These are phyloP conservation scores for Cynoglossus semilaevis DNA, from an alignment of 2,113 vertebrate genomes.

Conservation along the genomic window DNA sequence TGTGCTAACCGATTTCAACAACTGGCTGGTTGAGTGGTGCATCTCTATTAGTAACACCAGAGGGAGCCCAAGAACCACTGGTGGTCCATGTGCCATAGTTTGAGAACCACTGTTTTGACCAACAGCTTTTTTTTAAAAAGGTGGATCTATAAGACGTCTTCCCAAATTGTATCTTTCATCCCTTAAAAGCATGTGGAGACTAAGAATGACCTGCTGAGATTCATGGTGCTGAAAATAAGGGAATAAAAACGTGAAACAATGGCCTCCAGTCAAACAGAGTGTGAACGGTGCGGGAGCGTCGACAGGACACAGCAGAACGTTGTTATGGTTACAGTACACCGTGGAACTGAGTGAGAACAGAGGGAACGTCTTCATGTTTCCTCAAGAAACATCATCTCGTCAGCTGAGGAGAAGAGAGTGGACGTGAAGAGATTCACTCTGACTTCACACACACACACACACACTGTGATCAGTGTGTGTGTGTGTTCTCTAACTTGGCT, in stretches of 20 bases:
- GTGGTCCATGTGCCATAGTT: too few relatives aligned
- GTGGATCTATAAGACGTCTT: too few relatives aligned
- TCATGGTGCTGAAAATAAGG: background rate
- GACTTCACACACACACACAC: slow-evolving; percentile 46
- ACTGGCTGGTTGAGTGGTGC: too few relatives aligned
- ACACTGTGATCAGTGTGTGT: slow-evolving; percentile 36
- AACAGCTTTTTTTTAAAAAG: too few relatives aligned
- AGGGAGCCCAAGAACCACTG: too few relatives aligned
- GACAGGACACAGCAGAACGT: slow-evolving; percentile 16
- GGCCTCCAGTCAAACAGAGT: slow-evolving; percentile 12
- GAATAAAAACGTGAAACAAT: slow-evolving; percentile 13
- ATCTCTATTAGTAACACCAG: too few relatives aligned
- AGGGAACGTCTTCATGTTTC: slow-evolving; percentile 35
- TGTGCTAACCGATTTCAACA: too few relatives aligned
- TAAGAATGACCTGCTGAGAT: background rate
- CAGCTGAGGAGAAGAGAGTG: slow-evolving; percentile 15
- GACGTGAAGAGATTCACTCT: slow-evolving; percentile 51
- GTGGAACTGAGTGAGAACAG: slow-evolving; percentile 22
- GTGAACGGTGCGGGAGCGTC: slow-evolving; percentile 1
- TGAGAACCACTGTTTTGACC: too few relatives aligned
- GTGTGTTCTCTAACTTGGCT: slow-evolving; percentile 36
- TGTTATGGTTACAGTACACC: slow-evolving; percentile 52
- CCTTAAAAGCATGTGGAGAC: background rate
- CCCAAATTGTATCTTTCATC: too few relatives aligned
- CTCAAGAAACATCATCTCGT: slow-evolving; percentile 29